These are phyloP conservation scores for Anolis sagrei DNA, from an alignment of 2,113 vertebrate species.

Conservation along the genomic window DNA sequence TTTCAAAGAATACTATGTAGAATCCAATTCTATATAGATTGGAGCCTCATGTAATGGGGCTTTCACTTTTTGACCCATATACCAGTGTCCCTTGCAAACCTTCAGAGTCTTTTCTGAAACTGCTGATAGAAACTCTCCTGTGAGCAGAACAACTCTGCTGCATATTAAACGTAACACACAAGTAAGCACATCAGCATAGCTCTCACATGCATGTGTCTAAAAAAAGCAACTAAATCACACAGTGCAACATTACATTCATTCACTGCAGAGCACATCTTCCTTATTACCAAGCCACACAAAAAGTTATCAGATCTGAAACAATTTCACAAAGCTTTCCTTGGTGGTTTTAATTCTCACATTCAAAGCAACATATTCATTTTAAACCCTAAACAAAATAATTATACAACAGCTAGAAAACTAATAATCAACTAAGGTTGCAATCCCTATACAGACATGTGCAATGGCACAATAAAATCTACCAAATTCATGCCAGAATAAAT, in stretches of 20 bases:
- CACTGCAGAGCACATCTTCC: not conserved
- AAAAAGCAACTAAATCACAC: not conserved
- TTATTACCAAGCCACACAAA: not conserved
- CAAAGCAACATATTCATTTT: not conserved
- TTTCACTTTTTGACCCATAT: no score
- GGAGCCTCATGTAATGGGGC: not conserved
- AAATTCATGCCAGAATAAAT: not conserved
- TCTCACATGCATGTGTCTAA: not conserved
- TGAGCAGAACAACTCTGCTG: no score
- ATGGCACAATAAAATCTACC: not conserved
- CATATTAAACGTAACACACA: no score
- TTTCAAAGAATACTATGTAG: no score
- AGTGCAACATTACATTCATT: not conserved
- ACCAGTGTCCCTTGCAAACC: no score
- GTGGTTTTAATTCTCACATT: no score
- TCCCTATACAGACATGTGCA: not conserved
- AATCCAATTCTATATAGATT: no score
- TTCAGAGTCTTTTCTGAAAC: no score
- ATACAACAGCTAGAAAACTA: not conserved
- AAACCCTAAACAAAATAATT: not conserved
- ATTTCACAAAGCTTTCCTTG: not conserved
- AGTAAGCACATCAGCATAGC: not conserved
- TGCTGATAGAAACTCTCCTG: no score
- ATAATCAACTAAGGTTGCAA: no score
- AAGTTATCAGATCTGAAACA: not conserved